These are phyloP conservation scores for Mormyrus lacerda DNA, from an alignment of 2,113 vertebrate genomes.

Conservation along the genomic window DNA sequence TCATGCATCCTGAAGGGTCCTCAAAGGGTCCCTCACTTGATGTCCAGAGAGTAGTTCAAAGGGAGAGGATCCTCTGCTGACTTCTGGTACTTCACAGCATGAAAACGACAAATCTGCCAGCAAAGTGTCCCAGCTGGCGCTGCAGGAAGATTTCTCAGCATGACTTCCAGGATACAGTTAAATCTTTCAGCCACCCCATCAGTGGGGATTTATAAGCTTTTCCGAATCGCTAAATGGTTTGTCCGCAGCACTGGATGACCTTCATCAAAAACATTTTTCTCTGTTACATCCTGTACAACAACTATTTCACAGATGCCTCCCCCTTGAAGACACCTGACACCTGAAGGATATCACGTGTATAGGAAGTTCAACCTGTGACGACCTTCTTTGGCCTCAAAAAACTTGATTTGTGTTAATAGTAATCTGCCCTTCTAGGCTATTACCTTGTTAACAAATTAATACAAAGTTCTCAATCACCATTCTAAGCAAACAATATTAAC, in stretches of 20 bases:
- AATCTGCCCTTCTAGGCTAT: background rate
- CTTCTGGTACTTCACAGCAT: background rate
- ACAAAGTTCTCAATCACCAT: background rate
- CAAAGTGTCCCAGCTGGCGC: background rate
- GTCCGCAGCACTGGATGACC: background rate
- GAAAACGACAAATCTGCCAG: background rate
- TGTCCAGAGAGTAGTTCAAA: background rate
- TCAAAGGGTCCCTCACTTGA: background rate
- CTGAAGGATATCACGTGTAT: background rate
- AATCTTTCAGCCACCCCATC: conserved; percentile 3
- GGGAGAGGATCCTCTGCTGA: background rate
- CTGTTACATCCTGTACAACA: background rate
- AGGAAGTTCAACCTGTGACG: background rate
- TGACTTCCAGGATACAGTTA: background rate
- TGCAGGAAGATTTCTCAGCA: background rate
- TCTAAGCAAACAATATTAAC: background rate
- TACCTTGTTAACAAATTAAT: background rate
- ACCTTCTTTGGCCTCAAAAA: background rate
- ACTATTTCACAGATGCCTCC: background rate
- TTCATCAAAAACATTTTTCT: conserved; percentile 1
- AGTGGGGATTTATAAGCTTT: background rate
- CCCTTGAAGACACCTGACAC: background rate
- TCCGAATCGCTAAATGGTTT: background rate
- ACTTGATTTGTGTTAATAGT: background rate
- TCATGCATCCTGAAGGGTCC: background rate